A percentile compares a stretch with the other conserved stretches of the same genome.
phyloP scores from a whole-genome alignment of 92 coral and sea anemone genomes.

The Epizoanthus ramosus region DNA sequence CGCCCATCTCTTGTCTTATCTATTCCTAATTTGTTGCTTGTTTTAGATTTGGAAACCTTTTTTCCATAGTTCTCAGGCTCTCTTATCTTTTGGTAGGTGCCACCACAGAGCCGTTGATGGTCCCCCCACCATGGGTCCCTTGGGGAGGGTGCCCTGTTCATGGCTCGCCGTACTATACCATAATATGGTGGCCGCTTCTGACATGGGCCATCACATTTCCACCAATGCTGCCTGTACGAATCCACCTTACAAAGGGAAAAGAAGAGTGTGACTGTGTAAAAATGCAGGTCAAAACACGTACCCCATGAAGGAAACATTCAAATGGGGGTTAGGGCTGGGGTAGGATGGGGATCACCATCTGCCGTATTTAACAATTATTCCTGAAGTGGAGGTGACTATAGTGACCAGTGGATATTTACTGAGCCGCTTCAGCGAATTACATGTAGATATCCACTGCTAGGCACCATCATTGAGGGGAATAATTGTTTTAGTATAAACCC shows the following conservation, averaged over 20 bases:
- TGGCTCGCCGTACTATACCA: constrained; percentile 91
- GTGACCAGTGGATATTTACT: no score
- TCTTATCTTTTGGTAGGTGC: constrained; percentile 85
- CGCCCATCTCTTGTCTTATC: constrained; percentile 20
- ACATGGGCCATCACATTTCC: constrained; percentile 97
- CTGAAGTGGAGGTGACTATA: no score
- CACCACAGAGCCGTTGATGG: constrained; percentile 93
- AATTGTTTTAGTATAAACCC: no score
- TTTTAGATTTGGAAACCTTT: constrained; percentile 59
- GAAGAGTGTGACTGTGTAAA: background rate
- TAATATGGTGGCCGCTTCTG: constrained; percentile 91
- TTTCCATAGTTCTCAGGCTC: constrained; percentile 96
- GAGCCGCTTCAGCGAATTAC: no score
- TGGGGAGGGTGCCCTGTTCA: constrained; percentile 96
- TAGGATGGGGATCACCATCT: no score
- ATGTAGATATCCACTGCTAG: no score
- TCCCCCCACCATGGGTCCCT: constrained; percentile 98
- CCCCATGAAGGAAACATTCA: no score
- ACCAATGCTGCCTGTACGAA: constrained; percentile 98
- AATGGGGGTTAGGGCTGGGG: no score
- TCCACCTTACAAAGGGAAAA: constrained; percentile 62
- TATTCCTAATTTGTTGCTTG: constrained; percentile 9
- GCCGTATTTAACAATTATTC: no score
- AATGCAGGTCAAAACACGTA: background rate
- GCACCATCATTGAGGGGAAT: no score